Base-by-base conservation (phyloP, 2,113 vertebrate genomes). In the Bujurquina vittata region DNA sequence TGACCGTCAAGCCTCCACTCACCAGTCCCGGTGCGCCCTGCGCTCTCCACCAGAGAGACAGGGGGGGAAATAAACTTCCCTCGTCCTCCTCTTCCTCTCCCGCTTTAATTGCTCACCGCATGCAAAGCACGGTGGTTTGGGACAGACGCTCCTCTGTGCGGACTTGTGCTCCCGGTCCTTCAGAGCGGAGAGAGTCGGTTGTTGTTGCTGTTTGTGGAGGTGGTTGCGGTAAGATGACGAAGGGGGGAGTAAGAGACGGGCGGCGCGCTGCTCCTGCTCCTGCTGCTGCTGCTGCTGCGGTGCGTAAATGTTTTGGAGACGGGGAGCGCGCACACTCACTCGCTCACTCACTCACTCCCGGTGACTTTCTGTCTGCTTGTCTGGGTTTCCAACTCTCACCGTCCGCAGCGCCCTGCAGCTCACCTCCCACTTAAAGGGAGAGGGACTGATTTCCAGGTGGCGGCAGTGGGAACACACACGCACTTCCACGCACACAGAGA, bases 371-470 rank as follows among this genome's bases (percentile, higher is more conserved):
- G 2, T 90, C 86, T 72, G 8, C 83, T 84, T 83, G 20, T 93
- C 90, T 84, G 90, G 67, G 83, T 88, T 91, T 88, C 92, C 91
- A 90, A 85, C 93, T 87, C 87, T 91, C 92, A 87, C 89, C 80
- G 85, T 83, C 65, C 78, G 67, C 82, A 54, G 87, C 88, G 90
- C 91, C 79, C 90, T 83, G 80, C 84, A 85, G 89, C 90, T 95
- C 93, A 94, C 95, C 95, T 95, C 95, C 95, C 96, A 91, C 95
- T 96, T 96, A 96, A 96, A 96, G 96, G 93, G 93, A 95, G 93
- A 95, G 95, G 61, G 91, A 80, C 93, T 23, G 81, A 72, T 91
- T 94, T 93, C 88, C 90, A 92, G 88, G 84, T 91, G 79, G 73
- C 17, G 74, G 58, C 4, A 10, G n/a, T 12, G 52, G 43, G 33